Evolutionary conservation across 2,113 vertebrate genomes (phyloP), one percentile per base, ranked within the genome.

Genomic region (Vombatus ursinus): DNA sequence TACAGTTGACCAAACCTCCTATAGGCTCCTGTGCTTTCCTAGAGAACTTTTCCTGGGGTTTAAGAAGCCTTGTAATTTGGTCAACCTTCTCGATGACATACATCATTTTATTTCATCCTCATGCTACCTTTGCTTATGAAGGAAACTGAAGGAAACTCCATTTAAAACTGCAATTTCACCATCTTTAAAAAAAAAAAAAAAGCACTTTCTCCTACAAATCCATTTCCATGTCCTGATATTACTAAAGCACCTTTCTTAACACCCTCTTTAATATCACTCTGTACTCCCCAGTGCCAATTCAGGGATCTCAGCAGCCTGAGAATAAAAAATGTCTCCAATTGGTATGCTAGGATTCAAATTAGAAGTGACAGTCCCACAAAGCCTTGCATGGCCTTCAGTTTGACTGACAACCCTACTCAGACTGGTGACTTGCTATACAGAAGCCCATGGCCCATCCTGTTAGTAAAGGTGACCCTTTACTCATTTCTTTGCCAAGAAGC

Each of bases 1-100:
- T 0, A 0, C 0, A n/a, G 16, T 10, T 53, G 11, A 84, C 3
- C 0, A 8, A n/a, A 44, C 23, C 77, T 89, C 7, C 1, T 48
- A 24, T 8, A 28, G 10, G 49, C 10, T 14, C 3, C 31, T 24
- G 1, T 25, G 91, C 28, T 93, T 37, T 25, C 26, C 12, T 12
- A 44, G 49, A 8, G 9, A 26, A 3, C 6, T 0, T 25, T 24
- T 54, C 77, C 50, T 0, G 12, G 26, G 68, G 19, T 84, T 84
- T 84, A 44, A 84, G 68, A 44, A 84, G 7, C 22, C 37, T 84
- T 84, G n/a, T 84, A 84, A 44, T 84, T 84, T 84, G 68, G 19
- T 84, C n/a, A 44, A 84, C 19, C n/a, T 84, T 8, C 19, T 84
- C 68, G 22, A 23, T 44, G 68, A 84, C n/a, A 44, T 44, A 84